These are phyloP conservation scores for Galemys pyrenaicus DNA, from an alignment of 2,113 vertebrate species.

Conservation along the genomic window DNA sequence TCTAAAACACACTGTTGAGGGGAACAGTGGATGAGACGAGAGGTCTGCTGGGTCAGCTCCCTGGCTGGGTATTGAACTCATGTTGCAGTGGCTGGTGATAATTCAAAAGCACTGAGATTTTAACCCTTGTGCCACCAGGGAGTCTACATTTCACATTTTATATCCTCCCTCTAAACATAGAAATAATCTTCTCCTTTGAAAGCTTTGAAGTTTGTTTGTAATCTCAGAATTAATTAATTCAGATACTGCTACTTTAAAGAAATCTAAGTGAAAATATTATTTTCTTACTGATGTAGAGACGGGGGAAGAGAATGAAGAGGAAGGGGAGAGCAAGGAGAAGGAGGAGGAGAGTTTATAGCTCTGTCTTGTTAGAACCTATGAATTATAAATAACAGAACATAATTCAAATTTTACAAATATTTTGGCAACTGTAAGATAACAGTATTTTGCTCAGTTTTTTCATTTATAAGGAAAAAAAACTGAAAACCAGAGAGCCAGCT, in stretches of 20 bases:
- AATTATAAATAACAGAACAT: background rate
- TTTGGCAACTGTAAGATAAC: background rate
- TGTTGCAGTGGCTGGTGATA: too few species aligned
- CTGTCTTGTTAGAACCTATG: background rate
- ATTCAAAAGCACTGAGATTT: too few species aligned
- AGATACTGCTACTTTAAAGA: background rate
- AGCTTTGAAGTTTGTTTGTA: background rate
- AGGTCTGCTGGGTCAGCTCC: too few species aligned
- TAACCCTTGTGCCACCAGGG: too few species aligned
- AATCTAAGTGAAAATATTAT: background rate
- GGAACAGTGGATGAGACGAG: too few species aligned
- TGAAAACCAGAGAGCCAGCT: accelerated
- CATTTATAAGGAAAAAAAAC: background rate
- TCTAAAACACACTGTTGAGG: too few species aligned
- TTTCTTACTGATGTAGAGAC: background rate
- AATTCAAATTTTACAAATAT: background rate
- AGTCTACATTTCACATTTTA: background rate
- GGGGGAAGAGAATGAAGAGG: background rate
- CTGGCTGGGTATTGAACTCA: too few species aligned
- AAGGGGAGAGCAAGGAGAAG: accelerated
- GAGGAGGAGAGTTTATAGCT: background rate
- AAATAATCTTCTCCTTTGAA: background rate
- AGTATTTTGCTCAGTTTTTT: background rate
- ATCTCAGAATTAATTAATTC: background rate
- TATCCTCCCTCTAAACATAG: background rate